Base-by-base conservation (phyloP, 2,888 invertebrate genomes). In the Nymphalis polychloros region DNA sequence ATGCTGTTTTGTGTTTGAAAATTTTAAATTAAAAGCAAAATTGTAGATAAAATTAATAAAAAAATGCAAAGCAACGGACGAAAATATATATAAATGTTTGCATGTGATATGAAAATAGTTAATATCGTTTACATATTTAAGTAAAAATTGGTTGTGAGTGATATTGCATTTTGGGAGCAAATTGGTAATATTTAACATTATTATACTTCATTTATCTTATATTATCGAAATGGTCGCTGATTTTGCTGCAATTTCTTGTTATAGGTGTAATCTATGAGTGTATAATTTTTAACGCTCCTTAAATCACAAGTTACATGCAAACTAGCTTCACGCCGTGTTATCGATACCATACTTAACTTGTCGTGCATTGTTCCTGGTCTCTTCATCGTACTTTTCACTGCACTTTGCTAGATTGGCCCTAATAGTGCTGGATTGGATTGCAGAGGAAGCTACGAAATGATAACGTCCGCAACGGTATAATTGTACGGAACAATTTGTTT, bases 401-500 rank as follows among this genome's bases (percentile, higher is more conserved):
- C 79, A 78, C 81, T 85, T 81, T 76, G 71, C 77, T 79, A 81
- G 84, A 87, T 85, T 84, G 79, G 78, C 78, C 80, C 73, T 88
- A 88, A 88, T 88, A 75, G 69, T 75, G 63, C 74, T 50, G 71
- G 67, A 72, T 69, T 72, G 72, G 72, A 67, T 59, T 72, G 73
- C 72, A 75, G 79, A 85, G 89, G 89, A 89, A 84, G 85, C 81
- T 75, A 77, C 79, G 78, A 85, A 87, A 89, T 89, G 81, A 84
- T 81, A 77, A 80, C 87, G 84, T 88, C 88, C 89, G 86, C 73
- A 70, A 71, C 74, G 74, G 66, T 80, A 79, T 87, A 88, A 87
- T 87, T 88, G 84, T 83, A 76, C 73, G 68, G 73, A 75, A 73
- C 77, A 75, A 73, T 77, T 74, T 73, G 72, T 74, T 69, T 70